phyloP scores from a whole-genome alignment of 1,140 invertebrate genomes.

The Pollicipes pollicipes region DNA sequence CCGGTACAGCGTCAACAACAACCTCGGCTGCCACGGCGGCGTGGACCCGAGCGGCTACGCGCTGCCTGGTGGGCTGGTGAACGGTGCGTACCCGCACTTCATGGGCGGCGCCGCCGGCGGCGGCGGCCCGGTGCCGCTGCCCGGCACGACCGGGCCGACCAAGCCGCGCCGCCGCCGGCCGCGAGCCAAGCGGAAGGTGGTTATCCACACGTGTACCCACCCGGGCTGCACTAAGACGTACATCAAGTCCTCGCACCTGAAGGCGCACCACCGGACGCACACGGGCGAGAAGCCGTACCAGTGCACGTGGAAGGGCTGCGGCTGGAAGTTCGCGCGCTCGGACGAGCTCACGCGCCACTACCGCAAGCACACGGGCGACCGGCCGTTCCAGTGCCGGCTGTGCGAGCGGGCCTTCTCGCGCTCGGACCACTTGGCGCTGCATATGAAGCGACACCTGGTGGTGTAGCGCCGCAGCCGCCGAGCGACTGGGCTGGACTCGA shows the following conservation, averaged over 20 bases:
- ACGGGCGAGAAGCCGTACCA: slow-evolving; percentile 51
- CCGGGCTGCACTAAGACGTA: slow-evolving; percentile 47
- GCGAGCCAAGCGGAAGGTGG: slow-evolving; percentile 19
- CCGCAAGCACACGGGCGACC: slow-evolving; percentile 38
- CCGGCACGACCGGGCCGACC: not conserved
- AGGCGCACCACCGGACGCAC: slow-evolving; percentile 43
- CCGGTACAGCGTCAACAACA: too few relatives aligned
- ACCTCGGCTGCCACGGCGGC: too few relatives aligned
- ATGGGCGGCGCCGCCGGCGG: too few relatives aligned
- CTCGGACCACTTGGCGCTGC: slow-evolving; percentile 43
- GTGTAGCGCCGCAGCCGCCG: too few relatives aligned
- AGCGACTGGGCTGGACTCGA: slow-evolving; percentile 21
- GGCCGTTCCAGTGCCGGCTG: slow-evolving; percentile 36
- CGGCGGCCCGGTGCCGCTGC: not conserved
- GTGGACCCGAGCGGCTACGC: not conserved
- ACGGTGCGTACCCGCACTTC: not conserved
- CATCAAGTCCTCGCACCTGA: slow-evolving; percentile 51
- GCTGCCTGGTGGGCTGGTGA: slow-evolving; percentile 6
- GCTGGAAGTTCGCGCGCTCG: slow-evolving; percentile 50
- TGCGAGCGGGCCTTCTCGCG: slow-evolving; percentile 42
- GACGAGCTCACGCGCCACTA: slow-evolving; percentile 45
- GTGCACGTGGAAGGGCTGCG: slow-evolving; percentile 50
- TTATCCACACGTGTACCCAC: slow-evolving; percentile 41
- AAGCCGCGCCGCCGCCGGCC: slow-evolving; percentile 13
- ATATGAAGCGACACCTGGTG: slow-evolving; percentile 39